These are phyloP conservation scores for Antheraea mylitta DNA, from an alignment of 1,140 invertebrate species.

Conservation along the genomic window DNA sequence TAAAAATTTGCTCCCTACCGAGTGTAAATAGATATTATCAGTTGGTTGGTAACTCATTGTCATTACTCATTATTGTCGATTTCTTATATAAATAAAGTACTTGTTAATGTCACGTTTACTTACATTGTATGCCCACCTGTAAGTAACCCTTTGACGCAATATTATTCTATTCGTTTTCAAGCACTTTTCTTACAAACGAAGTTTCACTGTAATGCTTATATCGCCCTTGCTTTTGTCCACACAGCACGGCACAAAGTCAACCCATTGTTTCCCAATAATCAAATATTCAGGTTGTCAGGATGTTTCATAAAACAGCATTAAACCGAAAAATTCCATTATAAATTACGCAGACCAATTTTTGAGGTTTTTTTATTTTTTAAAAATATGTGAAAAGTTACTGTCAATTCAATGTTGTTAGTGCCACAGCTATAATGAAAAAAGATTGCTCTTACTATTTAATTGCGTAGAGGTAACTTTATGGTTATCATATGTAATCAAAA, in stretches of 20 bases:
- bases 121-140: not conserved
- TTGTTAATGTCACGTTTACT: not conserved
- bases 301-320: too few species aligned
- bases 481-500: too few species aligned
- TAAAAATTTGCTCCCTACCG: conserved; percentile 14
- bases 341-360: too few species aligned
- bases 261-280: conserved; percentile 61
- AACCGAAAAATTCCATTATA: too few species aligned
- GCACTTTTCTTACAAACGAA: not conserved
- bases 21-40: conserved; percentile 8
- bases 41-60: conserved; percentile 24
- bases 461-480: too few species aligned
- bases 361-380: too few species aligned
- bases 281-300: not conserved
- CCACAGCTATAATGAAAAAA: too few species aligned
- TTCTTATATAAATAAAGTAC: conserved; percentile 24
- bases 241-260: conserved; percentile 65
- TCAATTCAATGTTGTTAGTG: too few species aligned
- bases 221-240: conserved; percentile 37
- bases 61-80: conserved; percentile 21
- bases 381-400: too few species aligned
- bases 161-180: not conserved
- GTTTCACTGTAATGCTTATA: conserved; percentile 13
- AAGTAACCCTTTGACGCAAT: not conserved
- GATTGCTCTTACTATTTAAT: too few species aligned